Conservation (phyloP, 2,888 invertebrate genomes). For the Philonicus albiceps region DNA sequence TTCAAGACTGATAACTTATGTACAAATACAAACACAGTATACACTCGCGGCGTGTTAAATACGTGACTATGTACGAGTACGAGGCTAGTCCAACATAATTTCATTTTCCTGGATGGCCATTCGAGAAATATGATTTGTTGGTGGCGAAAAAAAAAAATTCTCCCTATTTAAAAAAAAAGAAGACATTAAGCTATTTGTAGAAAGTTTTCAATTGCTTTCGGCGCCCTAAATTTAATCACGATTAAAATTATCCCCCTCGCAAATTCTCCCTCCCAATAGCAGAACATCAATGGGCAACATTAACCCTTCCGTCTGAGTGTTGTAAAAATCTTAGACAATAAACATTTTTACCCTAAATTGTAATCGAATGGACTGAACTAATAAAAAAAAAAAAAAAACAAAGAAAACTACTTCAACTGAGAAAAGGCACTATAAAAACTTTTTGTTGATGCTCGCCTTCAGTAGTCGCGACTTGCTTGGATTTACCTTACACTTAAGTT, state of each 20-base stretch:
- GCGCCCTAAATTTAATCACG: background rate
- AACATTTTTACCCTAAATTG: slow-evolving; percentile 1
- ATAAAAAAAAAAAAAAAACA: background rate
- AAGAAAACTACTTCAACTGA: slow-evolving; percentile 13
- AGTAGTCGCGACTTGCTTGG: slow-evolving; percentile 61
- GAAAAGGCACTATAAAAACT: slow-evolving; percentile 68
- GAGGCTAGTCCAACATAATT: background rate
- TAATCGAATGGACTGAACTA: slow-evolving; percentile 29
- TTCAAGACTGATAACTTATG: background rate
- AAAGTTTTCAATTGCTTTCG: slow-evolving; percentile 10
- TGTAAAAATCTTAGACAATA: background rate
- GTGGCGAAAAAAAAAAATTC: background rate
- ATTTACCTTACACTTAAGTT: slow-evolving; percentile 78
- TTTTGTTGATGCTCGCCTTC: slow-evolving; percentile 70
- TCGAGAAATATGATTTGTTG: background rate
- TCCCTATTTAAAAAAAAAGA: background rate
- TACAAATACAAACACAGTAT: slow-evolving; percentile 1
- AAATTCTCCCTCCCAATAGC: background rate
- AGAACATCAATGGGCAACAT: background rate
- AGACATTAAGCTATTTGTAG: background rate
- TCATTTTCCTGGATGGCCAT: background rate
- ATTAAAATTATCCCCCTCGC: background rate
- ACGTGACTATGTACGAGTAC: background rate
- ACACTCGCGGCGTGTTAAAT: background rate
- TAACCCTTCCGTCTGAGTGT: background rate